Conservation (phyloP, 2,113 vertebrate genomes). For the Nesospiza acunhae region DNA sequence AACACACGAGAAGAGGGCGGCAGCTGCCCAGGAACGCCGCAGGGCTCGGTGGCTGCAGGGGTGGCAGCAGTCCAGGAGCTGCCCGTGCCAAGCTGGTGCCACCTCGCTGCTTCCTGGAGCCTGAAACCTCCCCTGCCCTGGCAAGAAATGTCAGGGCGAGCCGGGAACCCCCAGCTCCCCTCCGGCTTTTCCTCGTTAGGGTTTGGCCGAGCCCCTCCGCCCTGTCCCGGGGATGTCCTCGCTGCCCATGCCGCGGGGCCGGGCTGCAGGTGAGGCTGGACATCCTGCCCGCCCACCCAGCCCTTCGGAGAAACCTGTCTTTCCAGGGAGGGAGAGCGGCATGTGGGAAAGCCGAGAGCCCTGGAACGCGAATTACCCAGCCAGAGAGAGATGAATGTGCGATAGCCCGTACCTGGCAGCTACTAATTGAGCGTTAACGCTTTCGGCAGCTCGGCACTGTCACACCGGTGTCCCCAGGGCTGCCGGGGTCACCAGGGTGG, state of each 20-base stretch:
- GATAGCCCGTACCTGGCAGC: slow-evolving; percentile 70
- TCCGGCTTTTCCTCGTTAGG: neutral
- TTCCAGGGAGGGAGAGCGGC: slow-evolving; percentile 61
- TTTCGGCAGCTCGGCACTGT: neutral
- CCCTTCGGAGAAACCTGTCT: slow-evolving; percentile 56
- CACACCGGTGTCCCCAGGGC: neutral
- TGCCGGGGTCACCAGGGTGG: neutral
- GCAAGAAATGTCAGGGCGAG: neutral
- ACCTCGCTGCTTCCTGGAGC: slow-evolving; percentile 37
- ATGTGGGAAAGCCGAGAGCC: slow-evolving; percentile 65
- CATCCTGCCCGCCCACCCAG: slow-evolving; percentile 28
- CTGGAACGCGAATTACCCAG: slow-evolving; percentile 54
- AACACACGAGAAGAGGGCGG: neutral
- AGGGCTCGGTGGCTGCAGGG: neutral
- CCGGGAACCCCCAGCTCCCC: neutral
- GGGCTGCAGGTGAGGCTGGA: neutral
- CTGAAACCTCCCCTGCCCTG: neutral
- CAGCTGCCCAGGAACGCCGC: neutral
- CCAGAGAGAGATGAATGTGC: slow-evolving; percentile 64
- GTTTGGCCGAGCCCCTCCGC: accelerated
- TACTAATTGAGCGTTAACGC: slow-evolving; percentile 23
- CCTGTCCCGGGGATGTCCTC: neutral
- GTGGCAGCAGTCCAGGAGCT: neutral
- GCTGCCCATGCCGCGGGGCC: neutral
- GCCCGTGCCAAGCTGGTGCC: neutral